phyloP scores from a whole-genome alignment of 2,797 vertebrate species.

The Sebastiscus tertius region DNA sequence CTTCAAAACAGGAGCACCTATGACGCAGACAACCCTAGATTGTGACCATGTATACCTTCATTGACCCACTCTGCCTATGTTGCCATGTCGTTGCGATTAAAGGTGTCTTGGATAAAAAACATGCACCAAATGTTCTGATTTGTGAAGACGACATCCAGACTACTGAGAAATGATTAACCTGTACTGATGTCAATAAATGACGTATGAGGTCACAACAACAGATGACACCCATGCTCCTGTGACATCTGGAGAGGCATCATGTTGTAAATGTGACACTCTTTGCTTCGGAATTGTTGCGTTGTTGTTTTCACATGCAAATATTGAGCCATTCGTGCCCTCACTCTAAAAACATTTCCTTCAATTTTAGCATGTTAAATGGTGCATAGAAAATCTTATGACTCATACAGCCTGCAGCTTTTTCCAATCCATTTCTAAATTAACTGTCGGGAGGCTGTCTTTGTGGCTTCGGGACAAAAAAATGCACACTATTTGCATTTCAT shows the following conservation, averaged over 20 bases:
- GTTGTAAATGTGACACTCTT: slow-evolving; percentile 36
- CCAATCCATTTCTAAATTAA: slow-evolving; percentile 35
- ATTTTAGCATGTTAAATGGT: slow-evolving; percentile 52
- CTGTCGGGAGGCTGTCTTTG: neutral
- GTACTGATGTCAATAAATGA: neutral
- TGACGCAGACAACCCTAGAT: neutral
- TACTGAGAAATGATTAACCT: neutral
- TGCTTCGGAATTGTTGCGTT: neutral
- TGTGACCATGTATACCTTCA: neutral
- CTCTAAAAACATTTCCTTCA: slow-evolving; percentile 32
- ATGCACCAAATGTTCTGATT: neutral
- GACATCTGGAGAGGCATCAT: neutral
- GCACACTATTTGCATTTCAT: slow-evolving; percentile 6
- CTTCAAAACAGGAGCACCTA: neutral
- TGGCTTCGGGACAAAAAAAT: neutral
- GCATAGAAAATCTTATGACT: slow-evolving; percentile 53
- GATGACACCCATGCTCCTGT: neutral
- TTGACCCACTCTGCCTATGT: neutral
- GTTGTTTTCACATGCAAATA: slow-evolving; percentile 19
- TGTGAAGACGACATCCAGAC: neutral
- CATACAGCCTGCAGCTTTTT: slow-evolving; percentile 31
- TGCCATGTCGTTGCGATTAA: neutral
- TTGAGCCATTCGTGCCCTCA: slow-evolving; percentile 13
- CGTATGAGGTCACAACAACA: slow-evolving; percentile 8
- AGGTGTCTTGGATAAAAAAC: neutral